Evolutionary conservation across 1,140 invertebrate species (phyloP), one percentile per base, ranked within the genome.

Genomic region (Anastatus disparis): DNA sequence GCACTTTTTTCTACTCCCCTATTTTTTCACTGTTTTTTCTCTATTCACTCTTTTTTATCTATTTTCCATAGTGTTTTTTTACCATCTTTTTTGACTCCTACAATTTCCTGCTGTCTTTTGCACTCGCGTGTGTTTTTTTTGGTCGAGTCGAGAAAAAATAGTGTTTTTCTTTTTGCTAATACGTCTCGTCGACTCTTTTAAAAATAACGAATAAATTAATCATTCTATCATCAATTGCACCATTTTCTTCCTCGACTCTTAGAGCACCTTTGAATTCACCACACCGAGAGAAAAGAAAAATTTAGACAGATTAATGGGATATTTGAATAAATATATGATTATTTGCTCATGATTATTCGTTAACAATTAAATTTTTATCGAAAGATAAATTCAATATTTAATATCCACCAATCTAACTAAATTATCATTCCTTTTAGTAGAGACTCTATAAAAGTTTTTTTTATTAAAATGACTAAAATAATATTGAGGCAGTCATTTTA

Each of bases 1-100:
- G 50, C 76, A 79, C 75, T 72, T 75, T 69, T 77, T 61, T 75
- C 75, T 35, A 71, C 58, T 74, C 71, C 76, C 50, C 62, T 15
- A 66, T 70, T 48, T 78, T 68, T 76, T 73, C 77, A 12, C 42
- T 44, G 15, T 44, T 70, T 59, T 75, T 6, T 15, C 29, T 35
- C 31, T 40, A 40, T 58, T 55, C 63, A 58, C 69, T 48, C 27
- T 73, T 61, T 75, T n/a, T n/a, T n/a, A n/a, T n/a, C n/a, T n/a
- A n/a, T n/a, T n/a, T n/a, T n/a, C n/a, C n/a, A n/a, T n/a, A n/a
- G n/a, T n/a, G n/a, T n/a, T n/a, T n/a, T n/a, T n/a, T 75, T 76
- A 58, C 74, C 64, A 20, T 42, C 61, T 69, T 52, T 20, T 61
- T 52, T 69, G 17, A 56, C 38, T 26, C 44, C 10, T 42, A 53